phyloP scores from a whole-genome alignment of 2,888 invertebrate species.

The Drepana falcataria region DNA sequence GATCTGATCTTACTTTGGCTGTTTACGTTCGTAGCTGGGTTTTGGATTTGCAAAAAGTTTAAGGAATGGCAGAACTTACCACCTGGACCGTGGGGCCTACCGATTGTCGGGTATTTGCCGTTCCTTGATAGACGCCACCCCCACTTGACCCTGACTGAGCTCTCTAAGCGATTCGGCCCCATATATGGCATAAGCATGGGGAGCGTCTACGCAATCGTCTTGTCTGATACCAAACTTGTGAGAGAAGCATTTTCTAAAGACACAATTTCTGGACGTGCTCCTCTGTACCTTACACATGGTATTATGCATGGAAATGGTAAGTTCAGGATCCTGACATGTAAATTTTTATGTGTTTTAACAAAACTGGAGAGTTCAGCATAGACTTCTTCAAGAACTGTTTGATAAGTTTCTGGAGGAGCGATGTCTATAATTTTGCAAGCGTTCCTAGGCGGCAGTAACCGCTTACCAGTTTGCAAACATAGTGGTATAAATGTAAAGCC shows the following conservation, averaged over 20 bases:
- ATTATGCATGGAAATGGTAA: constrained; percentile 93
- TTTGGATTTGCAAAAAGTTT: constrained; percentile 55
- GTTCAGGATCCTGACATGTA: too few relatives aligned
- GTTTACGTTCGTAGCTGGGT: constrained; percentile 42
- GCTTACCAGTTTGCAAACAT: too few relatives aligned
- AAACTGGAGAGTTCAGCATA: too few relatives aligned
- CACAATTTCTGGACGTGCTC: constrained; percentile 86
- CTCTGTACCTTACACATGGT: constrained; percentile 90
- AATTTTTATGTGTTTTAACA: too few relatives aligned
- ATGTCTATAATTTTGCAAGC: too few relatives aligned
- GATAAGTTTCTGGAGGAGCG: too few relatives aligned
- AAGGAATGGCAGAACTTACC: constrained; percentile 75
- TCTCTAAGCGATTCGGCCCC: constrained; percentile 84
- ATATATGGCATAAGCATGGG: constrained; percentile 88
- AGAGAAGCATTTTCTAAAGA: constrained; percentile 86
- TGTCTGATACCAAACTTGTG: constrained; percentile 86
- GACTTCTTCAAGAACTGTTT: too few relatives aligned
- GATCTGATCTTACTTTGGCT: constrained; percentile 47
- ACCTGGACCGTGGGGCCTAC: constrained; percentile 89
- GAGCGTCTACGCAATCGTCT: constrained; percentile 84
- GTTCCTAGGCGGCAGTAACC: too few relatives aligned
- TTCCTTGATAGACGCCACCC: constrained; percentile 84
- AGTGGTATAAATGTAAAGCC: neutral
- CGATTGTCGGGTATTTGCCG: constrained; percentile 88
- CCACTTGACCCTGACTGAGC: constrained; percentile 82